Percentiles rank a stretch among this genome's conserved stretches.
Conservation (phyloP, 2,113 vertebrate species). For the Chelonoidis abingdonii region DNA sequence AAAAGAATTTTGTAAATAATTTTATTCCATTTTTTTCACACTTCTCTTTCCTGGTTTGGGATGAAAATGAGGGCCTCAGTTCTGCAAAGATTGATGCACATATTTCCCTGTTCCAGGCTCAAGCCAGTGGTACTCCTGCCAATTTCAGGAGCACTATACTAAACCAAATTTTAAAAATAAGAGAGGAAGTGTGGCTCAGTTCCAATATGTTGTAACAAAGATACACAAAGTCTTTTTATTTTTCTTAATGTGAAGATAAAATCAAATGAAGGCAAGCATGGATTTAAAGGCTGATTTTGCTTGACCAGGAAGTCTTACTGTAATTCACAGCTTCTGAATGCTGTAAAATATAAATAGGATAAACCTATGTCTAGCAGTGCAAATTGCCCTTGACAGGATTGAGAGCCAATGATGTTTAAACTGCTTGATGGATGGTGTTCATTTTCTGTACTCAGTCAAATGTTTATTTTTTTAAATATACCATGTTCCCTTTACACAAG, state of each 20-base stretch:
- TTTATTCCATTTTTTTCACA: background rate
- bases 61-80: background rate
- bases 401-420: slow-evolving; percentile 20
- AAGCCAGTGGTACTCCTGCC: background rate
- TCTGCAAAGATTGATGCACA: background rate
- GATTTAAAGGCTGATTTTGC: slow-evolving; percentile 41
- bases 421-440: slow-evolving; percentile 43
- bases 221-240: background rate
- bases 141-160: background rate
- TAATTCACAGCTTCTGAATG: slow-evolving; percentile 53
- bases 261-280: slow-evolving; percentile 14
- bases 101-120: background rate
- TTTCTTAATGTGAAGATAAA: slow-evolving; percentile 33
- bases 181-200: background rate
- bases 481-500: slow-evolving; percentile 16
- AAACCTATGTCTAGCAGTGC: slow-evolving; percentile 10
- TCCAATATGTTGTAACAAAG: background rate
- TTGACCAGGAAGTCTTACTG: slow-evolving; percentile 39
- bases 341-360: slow-evolving; percentile 49
- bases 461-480: slow-evolving; percentile 36
- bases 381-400: slow-evolving; percentile 39
- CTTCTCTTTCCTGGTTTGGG: background rate
- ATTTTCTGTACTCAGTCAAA: slow-evolving; percentile 40
- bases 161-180: slow-evolving; percentile 21
- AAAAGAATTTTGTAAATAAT: background rate